phyloP scores from a whole-genome alignment of 2,113 vertebrate genomes.

The Daboia siamensis region DNA sequence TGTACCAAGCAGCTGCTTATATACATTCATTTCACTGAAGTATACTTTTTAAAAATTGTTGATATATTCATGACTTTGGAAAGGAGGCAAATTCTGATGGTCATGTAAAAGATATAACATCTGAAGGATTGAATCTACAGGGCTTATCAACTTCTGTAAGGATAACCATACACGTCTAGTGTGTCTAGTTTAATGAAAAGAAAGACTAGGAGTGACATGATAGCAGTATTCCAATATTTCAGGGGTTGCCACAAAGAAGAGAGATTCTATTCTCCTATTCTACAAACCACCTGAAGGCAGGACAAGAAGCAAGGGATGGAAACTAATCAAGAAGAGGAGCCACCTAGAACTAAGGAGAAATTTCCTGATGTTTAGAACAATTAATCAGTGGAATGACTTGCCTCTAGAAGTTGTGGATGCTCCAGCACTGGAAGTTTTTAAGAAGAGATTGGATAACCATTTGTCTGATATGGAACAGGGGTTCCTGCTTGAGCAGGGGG shows the following conservation, averaged over 20 bases:
- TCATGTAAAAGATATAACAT: background rate
- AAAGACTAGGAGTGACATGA: background rate
- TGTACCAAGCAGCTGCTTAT: background rate
- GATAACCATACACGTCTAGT: background rate
- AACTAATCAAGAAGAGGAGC: no score
- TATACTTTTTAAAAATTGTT: background rate
- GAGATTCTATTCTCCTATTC: no score
- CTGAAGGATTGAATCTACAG: background rate
- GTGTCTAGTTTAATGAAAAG: background rate
- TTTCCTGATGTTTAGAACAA: no score
- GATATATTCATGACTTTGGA: background rate
- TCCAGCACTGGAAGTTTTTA: background rate
- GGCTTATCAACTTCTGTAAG: background rate
- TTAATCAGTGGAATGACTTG: no score
- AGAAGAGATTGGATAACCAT: background rate
- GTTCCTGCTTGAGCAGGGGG: background rate
- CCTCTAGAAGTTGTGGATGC: background rate
- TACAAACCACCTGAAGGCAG: no score
- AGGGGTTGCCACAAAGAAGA: no score
- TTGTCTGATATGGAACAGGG: background rate
- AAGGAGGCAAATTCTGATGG: background rate
- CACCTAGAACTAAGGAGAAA: no score
- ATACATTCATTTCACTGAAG: background rate
- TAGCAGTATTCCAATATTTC: no score
- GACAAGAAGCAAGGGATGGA: no score